Evolutionary conservation across 2,797 vertebrate genomes (phyloP), one percentile per base, ranked within the genome.

Genomic region (Ptychobarbus kaznakovi): DNA sequence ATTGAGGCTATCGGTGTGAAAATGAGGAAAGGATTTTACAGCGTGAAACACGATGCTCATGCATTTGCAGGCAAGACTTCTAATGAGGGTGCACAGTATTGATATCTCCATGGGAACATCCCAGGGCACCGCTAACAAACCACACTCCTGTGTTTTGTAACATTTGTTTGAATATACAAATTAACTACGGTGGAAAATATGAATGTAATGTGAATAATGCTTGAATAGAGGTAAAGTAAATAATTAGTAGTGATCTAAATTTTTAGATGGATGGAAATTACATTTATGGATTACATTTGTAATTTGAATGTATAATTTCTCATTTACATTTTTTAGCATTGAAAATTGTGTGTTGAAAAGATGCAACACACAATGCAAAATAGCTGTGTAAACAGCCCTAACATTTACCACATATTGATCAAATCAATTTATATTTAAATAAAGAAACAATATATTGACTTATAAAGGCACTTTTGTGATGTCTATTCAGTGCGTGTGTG

Each of bases 81-180:
- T 89, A 90, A 90, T 89, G 87, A 90, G 88, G 88, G 49, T 25
- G 56, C 88, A 89, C 76, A 11, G 74, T 91, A 90, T 90, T 91
- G 91, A 94, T 92, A 93, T 94, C 91, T 89, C 92, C 93, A 93
- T 94, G 93, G 93, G 92, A 94, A 94, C 91, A 1, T 91, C 89
- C 88, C 82, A 75, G 90, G 77, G 89, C 90, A 93, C 92, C 87
- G 49, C 89, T 89, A 82, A 92, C 87, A 89, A 85, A 91, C 89
- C 90, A 83, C 91, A 85, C 87, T 70, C 83, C 6, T 83, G 88
- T 89, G 88, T 89, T 91, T 90, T 84, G 81, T 87, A 61, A 86
- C 89, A 88, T 92, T 91, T 90, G 87, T 82, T 74, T 89, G 79
- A 90, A 90, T 88, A 69, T 79, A 82, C 73, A 83, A 74, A 89